Percentiles rank a stretch among this genome's conserved stretches.
phyloP scores from a whole-genome alignment of 2,888 invertebrate species.

The Andrena trimmerana region DNA sequence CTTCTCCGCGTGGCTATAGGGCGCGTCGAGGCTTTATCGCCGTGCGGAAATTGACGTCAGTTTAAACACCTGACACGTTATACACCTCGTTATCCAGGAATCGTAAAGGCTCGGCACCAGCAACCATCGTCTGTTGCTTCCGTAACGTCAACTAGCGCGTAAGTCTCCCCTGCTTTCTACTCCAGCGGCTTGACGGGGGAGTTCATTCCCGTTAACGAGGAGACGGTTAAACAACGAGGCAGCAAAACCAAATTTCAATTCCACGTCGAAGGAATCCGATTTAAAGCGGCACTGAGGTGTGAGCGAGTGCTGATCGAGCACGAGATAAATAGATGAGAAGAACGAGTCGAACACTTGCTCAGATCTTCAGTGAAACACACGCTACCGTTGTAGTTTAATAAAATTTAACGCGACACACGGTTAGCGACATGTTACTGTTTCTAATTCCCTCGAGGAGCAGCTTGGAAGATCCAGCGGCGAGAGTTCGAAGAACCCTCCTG shows the following conservation, averaged over 20 bases:
- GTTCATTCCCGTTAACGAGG: background rate
- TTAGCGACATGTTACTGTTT: too few species aligned
- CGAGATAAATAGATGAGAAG: too few species aligned
- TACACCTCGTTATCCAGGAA: conserved; percentile 31
- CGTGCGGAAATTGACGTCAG: conserved; percentile 23
- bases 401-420: too few species aligned
- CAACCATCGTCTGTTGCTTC: conserved; percentile 21
- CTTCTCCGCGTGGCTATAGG: conserved; percentile 3
- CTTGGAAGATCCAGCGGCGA: background rate
- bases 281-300: too few species aligned
- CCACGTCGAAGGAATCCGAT: too few species aligned
- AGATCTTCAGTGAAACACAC: too few species aligned
- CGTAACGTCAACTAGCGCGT: conserved; percentile 12
- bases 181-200: background rate
- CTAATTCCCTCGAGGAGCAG: too few species aligned
- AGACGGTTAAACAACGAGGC: too few species aligned
- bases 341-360: too few species aligned
- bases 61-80: conserved; percentile 33
- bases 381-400: too few species aligned
- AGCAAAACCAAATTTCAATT: too few species aligned
- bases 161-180: conserved; percentile 23
- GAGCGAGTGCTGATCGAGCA: too few species aligned
- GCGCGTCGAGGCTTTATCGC: conserved; percentile 5
- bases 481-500: background rate
- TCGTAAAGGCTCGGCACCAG: conserved; percentile 21